Base-by-base conservation (phyloP, 2,113 vertebrate species). In the Scophthalmus maximus region DNA sequence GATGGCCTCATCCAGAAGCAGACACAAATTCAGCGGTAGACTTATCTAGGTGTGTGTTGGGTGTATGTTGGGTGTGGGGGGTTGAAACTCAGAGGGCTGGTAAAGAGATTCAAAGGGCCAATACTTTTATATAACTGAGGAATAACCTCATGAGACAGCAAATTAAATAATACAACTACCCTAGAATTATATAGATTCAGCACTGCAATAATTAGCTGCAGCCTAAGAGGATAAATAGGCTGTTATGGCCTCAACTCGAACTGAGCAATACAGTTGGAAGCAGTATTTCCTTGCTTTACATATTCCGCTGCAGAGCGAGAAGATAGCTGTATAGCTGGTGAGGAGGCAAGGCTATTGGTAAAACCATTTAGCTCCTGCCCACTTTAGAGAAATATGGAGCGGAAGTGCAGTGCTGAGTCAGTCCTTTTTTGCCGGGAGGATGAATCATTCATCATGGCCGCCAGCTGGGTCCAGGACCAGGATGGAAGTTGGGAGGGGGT, bases 381-480 rank as follows among this genome's bases (percentile, higher is more conserved):
- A 77, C 79, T 87, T 71, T 77, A 79, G 78, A 87, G 86, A 86
- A 87, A 86, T 81, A 82, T 81, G 85, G 77, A 77, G 84, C 73
- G 71, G 70, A 69, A 81, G 77, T 57, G 65, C 56, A 85, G 72
- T 0, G 56, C 75, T 91, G 92, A 93, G 76, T 94, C 91, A 91
- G 91, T 91, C 76, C 40, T 90, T 88, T 81, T 83, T 81, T 83
- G 32, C 82, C 36, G 49, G 22, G 64, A 68, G 78, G 85, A 92
- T 92, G 90, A 92, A 91, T 92, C 93, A 91, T 93, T 92, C 92
- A 93, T 93, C 91, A 87, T 86, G 82, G 83, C 82, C 72, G 76
- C 82, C 78, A 86, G 83, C 83, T 52, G 66, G 66, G 79, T 91
- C 88, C 65, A 76, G 68, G 77, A 78, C 42, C 6, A 9, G 70